Percentiles rank a stretch among this genome's conserved stretches.
Evolutionary conservation across 2,113 vertebrate genomes (phyloP).

Genomic region (Galbula dea): DNA sequence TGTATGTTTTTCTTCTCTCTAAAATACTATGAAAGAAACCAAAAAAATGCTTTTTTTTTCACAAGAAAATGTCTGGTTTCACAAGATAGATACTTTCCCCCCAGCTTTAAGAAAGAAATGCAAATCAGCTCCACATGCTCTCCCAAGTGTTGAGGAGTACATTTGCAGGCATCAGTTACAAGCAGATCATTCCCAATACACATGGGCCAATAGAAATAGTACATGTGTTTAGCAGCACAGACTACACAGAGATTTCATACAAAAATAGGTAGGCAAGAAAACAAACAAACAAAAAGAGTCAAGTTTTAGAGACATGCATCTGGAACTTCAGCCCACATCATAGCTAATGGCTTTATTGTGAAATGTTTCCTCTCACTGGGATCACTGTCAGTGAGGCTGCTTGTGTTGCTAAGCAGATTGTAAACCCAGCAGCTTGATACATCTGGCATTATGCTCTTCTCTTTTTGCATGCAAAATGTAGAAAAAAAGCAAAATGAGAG

Average conservation of each 20-base stretch:
- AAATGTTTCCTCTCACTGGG: conserved; percentile 1
- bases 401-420: conserved; percentile 15
- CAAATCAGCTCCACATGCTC: neutral
- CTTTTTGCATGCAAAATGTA: neutral
- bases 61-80: neutral
- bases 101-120: neutral
- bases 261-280: neutral
- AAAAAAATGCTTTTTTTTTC: neutral
- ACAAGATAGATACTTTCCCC: neutral
- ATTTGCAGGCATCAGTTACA: neutral
- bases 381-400: neutral
- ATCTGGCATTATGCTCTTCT: neutral
- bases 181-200: neutral
- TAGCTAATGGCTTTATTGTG: neutral
- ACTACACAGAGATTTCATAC: neutral
- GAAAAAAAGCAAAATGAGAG: neutral
- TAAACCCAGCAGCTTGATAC: neutral
- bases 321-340: neutral
- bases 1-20: neutral
- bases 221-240: neutral
- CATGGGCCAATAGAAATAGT: neutral
- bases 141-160: neutral
- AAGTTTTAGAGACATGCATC: neutral
- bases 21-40: neutral
- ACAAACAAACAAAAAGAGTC: neutral